Evolutionary conservation across 1,140 invertebrate genomes (phyloP), one percentile per base, ranked within the genome.

Genomic region (Drosophila ambigua): DNA sequence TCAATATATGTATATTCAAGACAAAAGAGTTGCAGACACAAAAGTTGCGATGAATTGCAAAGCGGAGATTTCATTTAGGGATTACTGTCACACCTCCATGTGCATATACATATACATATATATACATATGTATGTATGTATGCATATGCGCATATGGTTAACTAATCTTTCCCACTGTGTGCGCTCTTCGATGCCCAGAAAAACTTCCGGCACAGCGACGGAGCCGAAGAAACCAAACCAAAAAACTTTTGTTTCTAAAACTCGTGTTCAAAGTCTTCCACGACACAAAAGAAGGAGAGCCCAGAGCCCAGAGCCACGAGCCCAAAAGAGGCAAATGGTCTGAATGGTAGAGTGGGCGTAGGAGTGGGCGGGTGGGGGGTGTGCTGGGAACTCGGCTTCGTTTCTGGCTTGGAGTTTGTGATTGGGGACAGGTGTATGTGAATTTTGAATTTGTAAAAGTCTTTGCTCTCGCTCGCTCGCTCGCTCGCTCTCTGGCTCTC

Each of bases 241-340:
- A 71, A 71, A 39, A 88, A 88, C 83, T 85, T 91, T 91, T 91
- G 79, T 91, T 90, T 90, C 87, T 91, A 88, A 87, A 91, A 91
- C 90, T 91, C 90, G 83, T 91, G 90, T 90, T 91, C 71, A 80
- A 90, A 85, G 85, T 77, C 67, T 39, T 4, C 48, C 62, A 55
- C 72, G 64, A 71, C 71, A 79, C 51, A 77, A 66, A 54, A 7
- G 65, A 8, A 23, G 39, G n/a, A 31, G 31, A 31, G 31, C 31
- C 45, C 26, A 26, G 16, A 41, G 60, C 16, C 46, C 28, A 8
- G 7, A 31, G 60, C 16, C 46, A 7, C 3, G 7, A 31, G 7
- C 28, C 28, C 2, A 6, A 35, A 35, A 11, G 31, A 35, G 31
- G 0, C 4, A 9, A 9, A 39, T 16, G 16, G 35, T 2, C 35